Percentiles rank a stretch among this genome's conserved stretches.
phyloP scores from a whole-genome alignment of 2,888 invertebrate genomes.

The Tetragonisca angustula region DNA sequence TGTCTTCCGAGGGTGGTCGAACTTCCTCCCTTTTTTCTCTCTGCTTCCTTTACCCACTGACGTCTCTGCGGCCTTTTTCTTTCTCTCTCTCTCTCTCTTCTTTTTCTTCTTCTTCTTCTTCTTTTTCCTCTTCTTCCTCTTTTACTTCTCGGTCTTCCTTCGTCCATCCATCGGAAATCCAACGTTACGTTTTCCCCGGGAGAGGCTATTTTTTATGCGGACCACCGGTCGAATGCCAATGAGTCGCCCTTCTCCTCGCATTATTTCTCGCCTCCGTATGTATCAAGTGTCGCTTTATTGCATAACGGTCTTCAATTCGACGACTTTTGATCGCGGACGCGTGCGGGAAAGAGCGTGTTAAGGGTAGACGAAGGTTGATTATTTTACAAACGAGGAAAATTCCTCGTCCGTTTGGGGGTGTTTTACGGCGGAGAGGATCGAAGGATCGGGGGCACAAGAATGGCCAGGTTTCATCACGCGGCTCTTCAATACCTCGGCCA shows the following conservation, averaged over 20 bases:
- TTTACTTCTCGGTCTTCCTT: constrained; percentile 23
- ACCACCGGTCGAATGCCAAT: constrained; percentile 74
- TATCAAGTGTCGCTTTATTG: neutral
- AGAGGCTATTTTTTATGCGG: constrained; percentile 74
- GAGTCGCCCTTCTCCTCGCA: constrained; percentile 49
- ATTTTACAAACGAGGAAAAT: neutral
- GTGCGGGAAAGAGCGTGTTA: neutral
- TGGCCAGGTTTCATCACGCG: constrained; percentile 28
- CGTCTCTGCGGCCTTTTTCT: neutral
- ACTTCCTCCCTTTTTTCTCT: constrained; percentile 52
- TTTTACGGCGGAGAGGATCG: constrained; percentile 34
- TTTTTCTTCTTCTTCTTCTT: neutral
- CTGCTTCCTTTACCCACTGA: constrained; percentile 7
- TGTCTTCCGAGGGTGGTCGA: constrained; percentile 67
- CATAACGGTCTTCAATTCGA: neutral
- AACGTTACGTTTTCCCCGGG: constrained; percentile 67
- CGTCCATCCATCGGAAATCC: constrained; percentile 63
- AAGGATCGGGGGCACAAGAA: constrained; percentile 7
- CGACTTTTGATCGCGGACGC: neutral
- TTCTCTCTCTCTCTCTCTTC: constrained; percentile 7
- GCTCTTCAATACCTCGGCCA: constrained; percentile 18
- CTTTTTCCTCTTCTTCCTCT: neutral
- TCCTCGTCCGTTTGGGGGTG: neutral
- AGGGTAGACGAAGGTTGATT: neutral
- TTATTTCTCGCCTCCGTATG: constrained; percentile 28